A percentile compares a stretch with the other conserved stretches of the same genome.
These are phyloP conservation scores for Paradoxurus hermaphroditus DNA, from an alignment of 2,113 vertebrate genomes.

Conservation along the genomic window DNA sequence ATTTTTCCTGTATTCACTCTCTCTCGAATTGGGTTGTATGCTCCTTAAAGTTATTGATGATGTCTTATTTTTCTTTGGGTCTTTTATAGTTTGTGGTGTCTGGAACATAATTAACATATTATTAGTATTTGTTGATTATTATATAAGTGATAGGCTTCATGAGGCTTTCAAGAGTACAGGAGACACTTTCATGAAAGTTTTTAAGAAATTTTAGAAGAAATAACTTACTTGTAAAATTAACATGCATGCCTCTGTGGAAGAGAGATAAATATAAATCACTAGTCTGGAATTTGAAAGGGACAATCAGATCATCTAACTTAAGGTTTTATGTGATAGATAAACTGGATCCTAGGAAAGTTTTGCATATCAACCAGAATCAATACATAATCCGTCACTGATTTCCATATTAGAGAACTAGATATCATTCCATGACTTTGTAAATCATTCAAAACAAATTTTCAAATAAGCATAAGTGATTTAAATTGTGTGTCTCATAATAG, in stretches of 20 bases:
- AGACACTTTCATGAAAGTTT: not conserved
- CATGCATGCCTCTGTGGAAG: not conserved
- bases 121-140: not conserved
- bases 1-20: not conserved
- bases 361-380: not conserved
- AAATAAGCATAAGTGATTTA: not conserved
- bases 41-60: not conserved
- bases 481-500: not conserved
- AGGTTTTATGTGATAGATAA: not conserved
- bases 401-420: not conserved
- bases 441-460: not conserved
- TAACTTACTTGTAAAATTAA: not conserved
- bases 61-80: not conserved
- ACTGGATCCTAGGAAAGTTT: not conserved
- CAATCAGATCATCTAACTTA: not conserved
- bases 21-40: not conserved
- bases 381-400: not conserved
- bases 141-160: not conserved
- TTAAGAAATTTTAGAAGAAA: conserved; percentile 14
- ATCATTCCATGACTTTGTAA: not conserved
- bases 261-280: not conserved
- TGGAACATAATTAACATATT: not conserved
- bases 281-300: not conserved
- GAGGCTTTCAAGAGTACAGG: not conserved
- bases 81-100: not conserved